Percentiles rank a stretch among this genome's conserved stretches.
Conservation (phyloP, 2,797 vertebrate species). For the Lates japonicus region DNA sequence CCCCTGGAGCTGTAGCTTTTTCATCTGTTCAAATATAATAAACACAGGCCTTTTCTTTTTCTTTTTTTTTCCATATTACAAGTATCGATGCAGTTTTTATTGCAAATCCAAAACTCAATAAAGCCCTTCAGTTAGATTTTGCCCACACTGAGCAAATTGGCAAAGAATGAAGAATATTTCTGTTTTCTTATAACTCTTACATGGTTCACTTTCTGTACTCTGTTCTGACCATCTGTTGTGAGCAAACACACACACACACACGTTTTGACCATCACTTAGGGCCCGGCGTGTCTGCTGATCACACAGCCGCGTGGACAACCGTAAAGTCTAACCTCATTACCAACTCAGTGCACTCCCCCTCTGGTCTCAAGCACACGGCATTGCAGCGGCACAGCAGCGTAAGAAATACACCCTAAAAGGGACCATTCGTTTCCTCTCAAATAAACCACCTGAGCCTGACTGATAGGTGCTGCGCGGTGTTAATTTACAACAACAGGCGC, state of each 20-base stretch:
- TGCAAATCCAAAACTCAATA: conserved; percentile 60
- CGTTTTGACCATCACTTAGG: conserved; percentile 56
- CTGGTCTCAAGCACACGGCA: conserved; percentile 59
- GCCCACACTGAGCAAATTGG: conserved; percentile 4
- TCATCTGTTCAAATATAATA: conserved; percentile 59
- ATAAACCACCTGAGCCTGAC: conserved; percentile 77
- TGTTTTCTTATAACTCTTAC: neutral
- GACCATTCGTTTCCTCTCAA: too few species aligned
- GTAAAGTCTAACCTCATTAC: conserved; percentile 69
- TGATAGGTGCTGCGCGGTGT: conserved; percentile 75
- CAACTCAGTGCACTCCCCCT: conserved; percentile 53
- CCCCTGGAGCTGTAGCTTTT: conserved; percentile 33
- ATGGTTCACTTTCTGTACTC: conserved; percentile 1
- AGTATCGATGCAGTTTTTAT: conserved; percentile 56
- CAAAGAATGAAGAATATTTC: conserved; percentile 12
- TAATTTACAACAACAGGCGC: conserved; percentile 74
- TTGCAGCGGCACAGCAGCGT: conserved; percentile 56
- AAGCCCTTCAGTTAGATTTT: conserved; percentile 29
- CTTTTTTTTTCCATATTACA: conserved; percentile 30
- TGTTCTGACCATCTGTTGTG: conserved; percentile 53
- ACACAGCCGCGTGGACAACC: conserved; percentile 50
- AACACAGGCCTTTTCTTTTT: conserved; percentile 24
- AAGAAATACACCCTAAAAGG: conserved; percentile 23
- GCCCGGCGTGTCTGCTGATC: conserved; percentile 33
- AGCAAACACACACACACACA: conserved; percentile 54